Conservation (phyloP, 92 coral and sea anemone genomes). For the Paramuricea clavata region DNA sequence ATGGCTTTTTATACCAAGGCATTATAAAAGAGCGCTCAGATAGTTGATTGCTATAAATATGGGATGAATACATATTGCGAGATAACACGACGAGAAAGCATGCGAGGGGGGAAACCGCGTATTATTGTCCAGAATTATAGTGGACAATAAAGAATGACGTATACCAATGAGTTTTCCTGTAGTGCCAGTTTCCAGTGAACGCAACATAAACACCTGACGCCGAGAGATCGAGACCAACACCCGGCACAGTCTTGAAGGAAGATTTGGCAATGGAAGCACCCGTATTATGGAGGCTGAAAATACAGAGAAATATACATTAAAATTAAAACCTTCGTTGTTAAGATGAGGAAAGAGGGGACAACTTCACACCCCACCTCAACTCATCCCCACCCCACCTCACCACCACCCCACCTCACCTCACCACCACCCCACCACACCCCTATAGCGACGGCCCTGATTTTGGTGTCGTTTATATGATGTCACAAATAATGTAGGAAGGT, state of each 20-base stretch:
- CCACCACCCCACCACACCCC: no score
- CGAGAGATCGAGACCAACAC: constrained; percentile 80
- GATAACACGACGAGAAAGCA: no score
- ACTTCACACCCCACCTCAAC: no score
- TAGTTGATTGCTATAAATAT: no score
- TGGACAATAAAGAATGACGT: not conserved
- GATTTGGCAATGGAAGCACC: constrained; percentile 78
- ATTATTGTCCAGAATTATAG: not conserved
- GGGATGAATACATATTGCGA: no score
- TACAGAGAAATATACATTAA: not conserved
- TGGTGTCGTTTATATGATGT: not conserved
- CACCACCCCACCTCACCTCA: no score
- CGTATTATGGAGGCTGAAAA: constrained; percentile 69
- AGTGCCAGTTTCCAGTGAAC: constrained; percentile 94
- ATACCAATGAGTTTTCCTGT: constrained; percentile 85
- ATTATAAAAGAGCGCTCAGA: no score
- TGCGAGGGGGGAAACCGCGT: no score
- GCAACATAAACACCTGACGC: constrained; percentile 75
- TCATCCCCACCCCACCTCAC: no score
- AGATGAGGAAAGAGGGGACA: not conserved
- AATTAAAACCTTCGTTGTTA: not conserved
- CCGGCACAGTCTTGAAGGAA: constrained; percentile 79
- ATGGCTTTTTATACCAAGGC: no score
- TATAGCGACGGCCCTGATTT: not conserved
- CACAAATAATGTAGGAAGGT: not conserved